phyloP scores from a whole-genome alignment of 2,888 invertebrate genomes.

The Amblyjoppa fuscipennis region DNA sequence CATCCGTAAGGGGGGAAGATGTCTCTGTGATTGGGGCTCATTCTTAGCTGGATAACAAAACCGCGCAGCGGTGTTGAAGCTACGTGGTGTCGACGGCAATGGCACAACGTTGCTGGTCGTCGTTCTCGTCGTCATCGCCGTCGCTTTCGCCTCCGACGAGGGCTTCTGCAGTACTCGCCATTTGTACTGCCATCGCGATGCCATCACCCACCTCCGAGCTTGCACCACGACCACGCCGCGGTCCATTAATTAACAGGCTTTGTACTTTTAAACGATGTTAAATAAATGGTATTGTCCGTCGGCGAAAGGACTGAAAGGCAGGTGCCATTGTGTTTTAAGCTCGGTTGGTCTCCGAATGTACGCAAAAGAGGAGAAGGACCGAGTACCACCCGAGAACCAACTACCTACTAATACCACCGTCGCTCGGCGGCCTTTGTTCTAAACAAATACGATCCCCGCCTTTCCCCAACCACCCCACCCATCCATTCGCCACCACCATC shows the following conservation, averaged over 20 bases:
- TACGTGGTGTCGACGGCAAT: slow-evolving; percentile 43
- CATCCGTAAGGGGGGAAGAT: slow-evolving; percentile 55
- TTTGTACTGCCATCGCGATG: slow-evolving; percentile 62
- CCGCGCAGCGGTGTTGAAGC: slow-evolving; percentile 45
- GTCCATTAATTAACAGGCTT: slow-evolving; percentile 85
- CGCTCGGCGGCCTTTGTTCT: slow-evolving; percentile 70
- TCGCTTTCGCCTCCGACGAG: slow-evolving; percentile 33
- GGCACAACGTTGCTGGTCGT: slow-evolving; percentile 35
- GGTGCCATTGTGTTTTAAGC: slow-evolving; percentile 82
- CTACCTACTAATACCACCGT: slow-evolving; percentile 74
- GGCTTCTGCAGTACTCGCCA: slow-evolving; percentile 51
- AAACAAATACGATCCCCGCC: slow-evolving; percentile 71
- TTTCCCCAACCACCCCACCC: slow-evolving; percentile 54
- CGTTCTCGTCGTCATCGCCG: slow-evolving; percentile 39
- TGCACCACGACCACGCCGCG: slow-evolving; percentile 74
- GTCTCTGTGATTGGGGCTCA: slow-evolving; percentile 48
- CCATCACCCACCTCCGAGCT: slow-evolving; percentile 52
- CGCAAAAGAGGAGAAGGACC: slow-evolving; percentile 65
- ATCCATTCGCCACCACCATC: slow-evolving; percentile 72
- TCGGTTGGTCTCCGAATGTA: slow-evolving; percentile 78
- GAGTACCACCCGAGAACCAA: slow-evolving; percentile 78
- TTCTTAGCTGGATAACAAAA: slow-evolving; percentile 63
- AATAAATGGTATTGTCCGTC: slow-evolving; percentile 84
- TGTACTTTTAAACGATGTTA: slow-evolving; percentile 85
- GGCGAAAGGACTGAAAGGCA: slow-evolving; percentile 83